Base-by-base conservation (phyloP, 2,113 vertebrate species). In the Silurus meridionalis region DNA sequence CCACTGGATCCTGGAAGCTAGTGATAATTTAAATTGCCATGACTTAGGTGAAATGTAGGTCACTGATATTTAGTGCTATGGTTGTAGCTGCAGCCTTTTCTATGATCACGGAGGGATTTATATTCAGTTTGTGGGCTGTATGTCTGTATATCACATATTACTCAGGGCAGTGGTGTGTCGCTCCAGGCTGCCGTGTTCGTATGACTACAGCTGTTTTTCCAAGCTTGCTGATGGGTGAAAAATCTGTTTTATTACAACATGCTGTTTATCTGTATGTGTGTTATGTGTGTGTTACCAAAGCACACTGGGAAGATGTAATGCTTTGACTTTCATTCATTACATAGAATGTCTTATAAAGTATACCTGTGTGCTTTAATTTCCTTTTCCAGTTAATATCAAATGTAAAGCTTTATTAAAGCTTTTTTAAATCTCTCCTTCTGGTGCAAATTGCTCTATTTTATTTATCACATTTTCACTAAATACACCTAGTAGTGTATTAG, bases 401-500 rank as follows among this genome's bases (percentile, higher is more conserved):
- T 74, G 28, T 11, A 11, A 37, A 83, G 66, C 15, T 55, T 58
- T 61, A 83, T 48, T 61, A 57, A 37, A 58, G 25, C 57, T 17
- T 6, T 82, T 23, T 50, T 3, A 61, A 23, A 23, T 8, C 61
- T 60, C 23, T 61, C 19, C 58, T 21, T 28, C 75, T 46, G 75
- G 25, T 37, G 28, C 50, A 67, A 80, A 46, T 85, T 55, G n/a
- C 23, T 53, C 53, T 37, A 55, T 74, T 69, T 60, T 52, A 9
- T 60, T 9, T 69, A 15, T 79, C 58, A 17, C 46, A 87, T 87
- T 78, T 83, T 77, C 46, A 53, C 7, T 75, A 37, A n/a, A 53
- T 57, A 50, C 23, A 48, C 61, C 58, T 0, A 53, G 48, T 23
- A 28, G n/a, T 37, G n/a, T 4, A 10, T 25, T 46, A 23, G 25